phyloP scores from a whole-genome alignment of 2,888 invertebrate species.

The Escarpia spicata region DNA sequence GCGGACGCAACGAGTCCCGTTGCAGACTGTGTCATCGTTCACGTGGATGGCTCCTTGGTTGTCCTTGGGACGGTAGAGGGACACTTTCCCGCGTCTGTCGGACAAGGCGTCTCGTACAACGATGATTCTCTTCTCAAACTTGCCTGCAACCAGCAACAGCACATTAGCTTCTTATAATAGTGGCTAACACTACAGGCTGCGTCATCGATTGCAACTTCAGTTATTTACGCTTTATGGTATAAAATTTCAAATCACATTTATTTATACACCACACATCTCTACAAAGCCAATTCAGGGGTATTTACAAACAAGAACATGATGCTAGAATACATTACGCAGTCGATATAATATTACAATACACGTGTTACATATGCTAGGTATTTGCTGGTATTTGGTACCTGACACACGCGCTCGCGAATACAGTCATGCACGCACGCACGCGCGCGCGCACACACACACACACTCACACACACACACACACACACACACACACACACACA shows the following conservation, averaged over 20 bases:
- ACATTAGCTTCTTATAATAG: too few relatives aligned
- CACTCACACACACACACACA: constrained; percentile 19
- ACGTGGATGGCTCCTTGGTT: neutral
- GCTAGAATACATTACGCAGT: too few relatives aligned
- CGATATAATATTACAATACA: too few relatives aligned
- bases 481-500: constrained; percentile 1
- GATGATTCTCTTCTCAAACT: neutral
- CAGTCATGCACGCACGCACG: neutral
- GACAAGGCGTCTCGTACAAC: neutral
- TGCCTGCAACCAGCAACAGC: neutral
- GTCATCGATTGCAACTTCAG: too few relatives aligned
- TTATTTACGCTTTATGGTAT: too few relatives aligned
- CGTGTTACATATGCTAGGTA: too few relatives aligned
- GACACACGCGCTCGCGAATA: neutral
- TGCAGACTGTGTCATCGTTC: neutral
- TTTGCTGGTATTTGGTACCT: too few relatives aligned
- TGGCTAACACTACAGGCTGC: too few relatives aligned
- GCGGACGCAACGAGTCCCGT: neutral
- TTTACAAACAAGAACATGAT: too few relatives aligned
- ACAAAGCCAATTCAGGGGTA: too few relatives aligned
- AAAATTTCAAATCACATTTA: too few relatives aligned
- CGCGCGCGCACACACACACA: neutral
- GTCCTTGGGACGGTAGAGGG: neutral
- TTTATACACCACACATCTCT: too few relatives aligned
- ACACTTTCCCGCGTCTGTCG: neutral